A percentile compares a stretch with the other conserved stretches of the same genome.
phyloP scores from a whole-genome alignment of 1,140 invertebrate genomes.

The Mylabris phalerata region DNA sequence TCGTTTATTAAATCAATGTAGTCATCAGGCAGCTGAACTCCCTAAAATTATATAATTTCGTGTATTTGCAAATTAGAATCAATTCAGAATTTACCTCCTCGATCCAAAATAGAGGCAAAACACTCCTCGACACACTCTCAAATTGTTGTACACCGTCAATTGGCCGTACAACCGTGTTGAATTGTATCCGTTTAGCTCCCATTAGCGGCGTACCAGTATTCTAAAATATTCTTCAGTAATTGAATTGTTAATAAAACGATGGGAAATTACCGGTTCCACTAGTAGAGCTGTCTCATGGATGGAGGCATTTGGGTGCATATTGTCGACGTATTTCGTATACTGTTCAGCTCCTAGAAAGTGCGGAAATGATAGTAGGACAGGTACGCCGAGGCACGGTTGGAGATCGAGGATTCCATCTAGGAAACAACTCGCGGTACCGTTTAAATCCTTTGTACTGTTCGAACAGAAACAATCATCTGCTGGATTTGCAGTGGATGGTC shows the following conservation, averaged over 20 bases:
- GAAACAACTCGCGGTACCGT: constrained; percentile 24
- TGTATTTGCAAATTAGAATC: neutral
- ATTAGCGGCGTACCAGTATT: constrained; percentile 17
- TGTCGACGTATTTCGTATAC: neutral
- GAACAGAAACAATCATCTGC: constrained; percentile 31
- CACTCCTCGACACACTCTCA: constrained; percentile 4
- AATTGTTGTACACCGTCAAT: neutral
- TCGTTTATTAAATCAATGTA: constrained; percentile 6
- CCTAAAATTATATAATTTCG: constrained; percentile 1
- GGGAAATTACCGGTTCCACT: constrained; percentile 4
- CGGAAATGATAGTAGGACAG: constrained; percentile 30
- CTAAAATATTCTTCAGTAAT: constrained; percentile 4
- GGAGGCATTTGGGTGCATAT: neutral
- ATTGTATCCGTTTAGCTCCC: constrained; percentile 17
- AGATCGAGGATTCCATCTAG: constrained; percentile 31
- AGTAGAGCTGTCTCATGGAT: constrained; percentile 1
- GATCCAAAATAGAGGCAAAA: constrained; percentile 21
- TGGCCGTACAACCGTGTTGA: constrained; percentile 20
- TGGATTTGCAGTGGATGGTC: constrained; percentile 1
- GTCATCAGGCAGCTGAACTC: constrained; percentile 2
- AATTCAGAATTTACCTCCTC: constrained; percentile 15
- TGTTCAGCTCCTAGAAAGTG: constrained; percentile 19
- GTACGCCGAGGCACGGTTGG: constrained; percentile 27
- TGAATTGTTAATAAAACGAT: neutral
- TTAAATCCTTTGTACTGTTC: constrained; percentile 19